Evolutionary conservation across 2,888 invertebrate species (phyloP).

Genomic region (Ornithoptera alexandrae): DNA sequence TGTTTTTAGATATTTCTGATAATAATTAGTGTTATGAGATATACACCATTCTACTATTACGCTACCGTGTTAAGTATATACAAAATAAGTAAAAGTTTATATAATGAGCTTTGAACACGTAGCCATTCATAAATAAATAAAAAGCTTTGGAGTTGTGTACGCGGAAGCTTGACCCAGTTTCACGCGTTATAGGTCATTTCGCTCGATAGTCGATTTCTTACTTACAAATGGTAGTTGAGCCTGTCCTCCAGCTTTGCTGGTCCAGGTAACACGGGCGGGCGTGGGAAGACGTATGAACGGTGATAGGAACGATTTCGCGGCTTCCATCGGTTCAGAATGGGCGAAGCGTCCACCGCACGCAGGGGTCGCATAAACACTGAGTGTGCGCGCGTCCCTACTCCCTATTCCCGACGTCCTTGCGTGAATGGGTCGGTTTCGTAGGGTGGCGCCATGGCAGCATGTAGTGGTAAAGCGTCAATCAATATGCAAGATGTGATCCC

Average conservation of each 20-base stretch:
- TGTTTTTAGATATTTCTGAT: too few species aligned
- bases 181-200: slow-evolving; percentile 28
- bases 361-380: slow-evolving; percentile 64
- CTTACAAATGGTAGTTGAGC: slow-evolving; percentile 67
- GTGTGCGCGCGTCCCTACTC: slow-evolving; percentile 71
- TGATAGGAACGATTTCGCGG: slow-evolving; percentile 50
- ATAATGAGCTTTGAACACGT: slow-evolving; percentile 36
- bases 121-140: slow-evolving; percentile 67
- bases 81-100: too few species aligned
- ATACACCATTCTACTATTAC: too few species aligned
- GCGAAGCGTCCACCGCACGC: slow-evolving; percentile 58
- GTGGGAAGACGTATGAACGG: slow-evolving; percentile 32
- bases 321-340: slow-evolving; percentile 39
- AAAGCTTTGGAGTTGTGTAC: slow-evolving; percentile 62
- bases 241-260: slow-evolving; percentile 62
- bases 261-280: slow-evolving; percentile 10
- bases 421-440: slow-evolving; percentile 70
- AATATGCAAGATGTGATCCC: slow-evolving; percentile 73
- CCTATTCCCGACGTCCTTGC: slow-evolving; percentile 76
- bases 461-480: slow-evolving; percentile 74
- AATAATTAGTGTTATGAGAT: too few species aligned
- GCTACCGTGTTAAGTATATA: too few species aligned
- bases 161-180: slow-evolving; percentile 74
- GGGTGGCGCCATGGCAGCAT: slow-evolving; percentile 73
- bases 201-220: slow-evolving; percentile 36